Percentiles rank a stretch among this genome's conserved stretches.
phyloP scores from a whole-genome alignment of 1,140 invertebrate genomes.

The Pinna nobilis region DNA sequence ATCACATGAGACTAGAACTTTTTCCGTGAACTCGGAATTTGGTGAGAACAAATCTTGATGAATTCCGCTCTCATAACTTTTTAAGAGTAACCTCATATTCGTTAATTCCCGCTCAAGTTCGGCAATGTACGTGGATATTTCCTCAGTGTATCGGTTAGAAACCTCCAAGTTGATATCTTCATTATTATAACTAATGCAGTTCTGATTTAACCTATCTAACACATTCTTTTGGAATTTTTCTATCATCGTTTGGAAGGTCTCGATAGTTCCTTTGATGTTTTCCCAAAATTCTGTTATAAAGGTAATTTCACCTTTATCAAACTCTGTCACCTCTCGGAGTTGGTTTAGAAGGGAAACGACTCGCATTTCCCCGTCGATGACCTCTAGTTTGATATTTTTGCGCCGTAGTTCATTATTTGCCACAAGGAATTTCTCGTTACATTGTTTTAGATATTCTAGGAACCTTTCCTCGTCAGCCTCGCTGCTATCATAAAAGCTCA shows the following conservation, averaged over 20 bases:
- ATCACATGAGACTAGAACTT: conserved; percentile 65
- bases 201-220: conserved; percentile 60
- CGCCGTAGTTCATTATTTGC: conserved; percentile 65
- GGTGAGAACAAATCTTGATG: conserved; percentile 63
- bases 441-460: conserved; percentile 52
- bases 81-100: conserved; percentile 56
- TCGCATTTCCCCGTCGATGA: conserved; percentile 63
- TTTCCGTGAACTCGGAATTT: conserved; percentile 59
- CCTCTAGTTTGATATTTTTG: conserved; percentile 59
- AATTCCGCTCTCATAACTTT: conserved; percentile 59
- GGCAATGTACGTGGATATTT: conserved; percentile 57
- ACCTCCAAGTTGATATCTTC: conserved; percentile 61
- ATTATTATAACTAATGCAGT: conserved; percentile 64
- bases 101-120: conserved; percentile 55
- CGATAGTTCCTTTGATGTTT: conserved; percentile 59
- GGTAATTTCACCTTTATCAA: conserved; percentile 52
- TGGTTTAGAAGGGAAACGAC: conserved; percentile 64
- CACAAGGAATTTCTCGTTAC: conserved; percentile 60
- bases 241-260: conserved; percentile 50
- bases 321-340: conserved; percentile 51
- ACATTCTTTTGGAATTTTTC: conserved; percentile 64
- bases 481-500: conserved; percentile 49
- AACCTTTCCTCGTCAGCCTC: conserved; percentile 49
- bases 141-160: conserved; percentile 61
- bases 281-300: conserved; percentile 69